These are phyloP conservation scores for Orchesella cincta DNA, from an alignment of 1,140 invertebrate species.

Conservation along the genomic window DNA sequence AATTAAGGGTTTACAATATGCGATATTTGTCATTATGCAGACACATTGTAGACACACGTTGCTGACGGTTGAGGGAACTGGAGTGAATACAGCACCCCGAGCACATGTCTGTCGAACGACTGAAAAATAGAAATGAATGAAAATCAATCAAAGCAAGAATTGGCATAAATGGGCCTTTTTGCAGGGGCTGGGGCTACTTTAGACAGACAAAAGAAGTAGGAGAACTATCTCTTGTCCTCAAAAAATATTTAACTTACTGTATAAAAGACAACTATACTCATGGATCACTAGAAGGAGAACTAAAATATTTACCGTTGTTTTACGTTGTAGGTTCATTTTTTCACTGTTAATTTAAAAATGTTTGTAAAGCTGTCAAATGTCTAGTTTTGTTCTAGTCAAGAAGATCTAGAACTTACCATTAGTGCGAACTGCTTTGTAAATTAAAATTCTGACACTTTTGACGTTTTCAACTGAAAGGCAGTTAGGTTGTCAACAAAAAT, in stretches of 20 bases:
- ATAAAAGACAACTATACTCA: neutral
- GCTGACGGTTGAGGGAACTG: constrained; percentile 16
- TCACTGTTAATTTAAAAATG: neutral
- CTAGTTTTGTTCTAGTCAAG: neutral
- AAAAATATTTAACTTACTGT: too few species aligned
- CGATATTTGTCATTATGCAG: constrained; percentile 31
- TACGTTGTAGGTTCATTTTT: too few species aligned
- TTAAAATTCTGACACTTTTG: too few species aligned
- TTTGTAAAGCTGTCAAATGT: neutral
- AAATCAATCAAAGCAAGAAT: too few species aligned
- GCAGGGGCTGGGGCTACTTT: too few species aligned
- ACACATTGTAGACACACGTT: constrained; percentile 42
- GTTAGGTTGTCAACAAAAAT: too few species aligned
- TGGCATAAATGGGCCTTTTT: too few species aligned
- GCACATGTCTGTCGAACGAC: constrained; percentile 35
- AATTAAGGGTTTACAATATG: constrained; percentile 35
- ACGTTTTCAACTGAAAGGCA: too few species aligned
- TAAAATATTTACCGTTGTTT: too few species aligned
- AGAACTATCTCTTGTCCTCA: too few species aligned
- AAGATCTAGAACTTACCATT: neutral
- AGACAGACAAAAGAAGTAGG: too few species aligned
- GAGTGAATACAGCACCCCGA: constrained; percentile 33
- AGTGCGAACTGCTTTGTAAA: too few species aligned
- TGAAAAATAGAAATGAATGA: constrained; percentile 23
- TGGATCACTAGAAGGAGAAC: neutral